Conservation (phyloP, 2,797 vertebrate genomes). For the Catostomus latipinnis region DNA sequence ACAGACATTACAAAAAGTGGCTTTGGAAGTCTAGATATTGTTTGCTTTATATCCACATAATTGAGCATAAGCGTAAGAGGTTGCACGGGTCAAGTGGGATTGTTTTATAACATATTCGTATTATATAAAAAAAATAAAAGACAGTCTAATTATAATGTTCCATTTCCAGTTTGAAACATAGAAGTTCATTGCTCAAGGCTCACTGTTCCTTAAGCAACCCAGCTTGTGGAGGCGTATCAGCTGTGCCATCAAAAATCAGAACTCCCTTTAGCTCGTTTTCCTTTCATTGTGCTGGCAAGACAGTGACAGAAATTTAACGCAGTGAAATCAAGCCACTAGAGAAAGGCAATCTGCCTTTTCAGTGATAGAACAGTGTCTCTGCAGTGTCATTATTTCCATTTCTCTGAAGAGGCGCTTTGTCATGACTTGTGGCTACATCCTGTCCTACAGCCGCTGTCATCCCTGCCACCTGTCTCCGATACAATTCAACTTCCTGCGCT, state of each 20-base stretch:
- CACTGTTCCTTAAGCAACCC: neutral
- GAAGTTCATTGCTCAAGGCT: neutral
- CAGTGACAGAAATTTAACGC: constrained; percentile 14
- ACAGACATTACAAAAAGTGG: too few species aligned
- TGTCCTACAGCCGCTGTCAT: constrained; percentile 48
- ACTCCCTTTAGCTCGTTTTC: constrained; percentile 10
- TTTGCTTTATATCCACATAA: too few species aligned
- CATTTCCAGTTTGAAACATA: neutral
- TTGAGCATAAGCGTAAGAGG: too few species aligned
- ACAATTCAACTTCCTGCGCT: neutral
- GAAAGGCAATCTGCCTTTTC: constrained; percentile 22
- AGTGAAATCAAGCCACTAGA: constrained; percentile 19
- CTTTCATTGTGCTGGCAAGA: constrained; percentile 13
- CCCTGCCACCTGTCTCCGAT: constrained; percentile 25
- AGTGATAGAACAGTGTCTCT: constrained; percentile 48
- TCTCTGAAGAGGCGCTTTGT: constrained; percentile 63
- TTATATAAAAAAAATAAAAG: neutral
- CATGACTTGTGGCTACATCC: constrained; percentile 65
- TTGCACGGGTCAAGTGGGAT: too few species aligned
- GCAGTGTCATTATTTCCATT: constrained; percentile 68
- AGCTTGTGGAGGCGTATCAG: constrained; percentile 3
- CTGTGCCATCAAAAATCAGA: constrained; percentile 4
- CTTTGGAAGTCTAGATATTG: too few species aligned
- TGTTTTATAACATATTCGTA: too few species aligned
- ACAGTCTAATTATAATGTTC: neutral